Conservation (phyloP, 92 coral and sea anemone species). For the Heliopora coerulea region DNA sequence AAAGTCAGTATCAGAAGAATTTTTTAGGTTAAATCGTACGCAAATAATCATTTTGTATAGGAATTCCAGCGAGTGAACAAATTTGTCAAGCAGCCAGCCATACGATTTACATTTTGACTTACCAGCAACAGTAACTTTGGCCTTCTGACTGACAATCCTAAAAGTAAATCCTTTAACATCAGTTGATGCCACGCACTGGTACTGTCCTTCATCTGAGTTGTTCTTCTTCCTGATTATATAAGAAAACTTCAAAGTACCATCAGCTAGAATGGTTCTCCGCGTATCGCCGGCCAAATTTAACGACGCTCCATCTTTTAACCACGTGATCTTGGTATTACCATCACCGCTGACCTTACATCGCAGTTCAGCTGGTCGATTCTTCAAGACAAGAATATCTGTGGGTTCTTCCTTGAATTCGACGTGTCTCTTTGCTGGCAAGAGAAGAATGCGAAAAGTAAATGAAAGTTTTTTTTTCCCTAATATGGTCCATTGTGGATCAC, state of each 20-base stretch:
- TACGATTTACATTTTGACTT: constrained; percentile 15
- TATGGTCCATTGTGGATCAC: no score
- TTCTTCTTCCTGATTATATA: constrained; percentile 60
- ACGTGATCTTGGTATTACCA: constrained; percentile 56
- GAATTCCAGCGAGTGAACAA: no score
- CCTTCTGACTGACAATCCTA: constrained; percentile 65
- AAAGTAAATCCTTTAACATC: constrained; percentile 38
- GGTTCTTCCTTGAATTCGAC: constrained; percentile 73
- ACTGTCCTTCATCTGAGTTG: constrained; percentile 84
- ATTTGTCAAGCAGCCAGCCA: no score
- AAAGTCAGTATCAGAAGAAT: no score
- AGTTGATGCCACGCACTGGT: constrained; percentile 75
- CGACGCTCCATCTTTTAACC: constrained; percentile 67
- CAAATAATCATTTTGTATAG: no score
- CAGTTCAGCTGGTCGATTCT: constrained; percentile 63
- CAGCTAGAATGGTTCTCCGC: constrained; percentile 60
- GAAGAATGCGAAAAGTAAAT: no score
- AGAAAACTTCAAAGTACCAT: constrained; percentile 79
- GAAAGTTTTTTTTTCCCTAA: no score
- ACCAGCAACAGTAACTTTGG: constrained; percentile 77
- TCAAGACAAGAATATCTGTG: constrained; percentile 62
- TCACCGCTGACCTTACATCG: constrained; percentile 70
- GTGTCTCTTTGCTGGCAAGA: background rate
- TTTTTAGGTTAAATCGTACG: no score
- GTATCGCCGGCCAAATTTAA: constrained; percentile 47